A percentile compares a stretch with the other conserved stretches of the same genome.
These are phyloP conservation scores for Limanda limanda DNA, from an alignment of 2,113 vertebrate species.

Conservation along the genomic window DNA sequence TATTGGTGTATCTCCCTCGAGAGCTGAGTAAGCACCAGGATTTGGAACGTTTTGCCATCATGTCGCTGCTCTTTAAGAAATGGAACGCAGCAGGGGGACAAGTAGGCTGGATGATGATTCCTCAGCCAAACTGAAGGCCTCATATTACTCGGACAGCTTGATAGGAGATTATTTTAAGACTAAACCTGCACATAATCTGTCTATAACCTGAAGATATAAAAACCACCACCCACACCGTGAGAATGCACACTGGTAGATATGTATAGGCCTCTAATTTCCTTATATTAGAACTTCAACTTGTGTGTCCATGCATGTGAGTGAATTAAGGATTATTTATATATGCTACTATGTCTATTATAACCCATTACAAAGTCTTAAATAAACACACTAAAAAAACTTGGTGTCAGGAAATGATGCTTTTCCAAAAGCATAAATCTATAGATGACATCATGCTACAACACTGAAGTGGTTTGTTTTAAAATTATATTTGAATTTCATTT, in stretches of 20 bases:
- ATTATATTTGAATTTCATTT: too few relatives aligned
- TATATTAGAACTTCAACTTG: too few relatives aligned
- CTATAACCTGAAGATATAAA: conserved; percentile 28
- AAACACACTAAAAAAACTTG: too few relatives aligned
- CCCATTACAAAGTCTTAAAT: too few relatives aligned
- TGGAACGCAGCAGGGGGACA: conserved; percentile 49
- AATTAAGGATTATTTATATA: too few relatives aligned
- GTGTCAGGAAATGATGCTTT: too few relatives aligned
- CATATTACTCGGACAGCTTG: conserved; percentile 37
- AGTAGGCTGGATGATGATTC: conserved; percentile 46
- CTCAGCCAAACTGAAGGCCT: conserved; percentile 36
- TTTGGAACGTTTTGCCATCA: conserved; percentile 55
- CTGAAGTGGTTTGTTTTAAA: too few relatives aligned
- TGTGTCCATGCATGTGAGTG: not conserved
- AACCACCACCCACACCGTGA: conserved; percentile 4
- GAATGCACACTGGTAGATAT: not conserved
- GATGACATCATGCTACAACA: too few relatives aligned
- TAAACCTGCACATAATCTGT: conserved; percentile 29
- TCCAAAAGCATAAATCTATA: too few relatives aligned
- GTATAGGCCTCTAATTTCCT: not conserved
- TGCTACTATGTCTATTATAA: too few relatives aligned
- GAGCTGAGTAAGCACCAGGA: conserved; percentile 46
- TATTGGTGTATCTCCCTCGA: conserved; percentile 43
- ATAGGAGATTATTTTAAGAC: conserved; percentile 43
- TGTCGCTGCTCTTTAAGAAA: conserved; percentile 57